These are phyloP conservation scores for Thymelicus lineola DNA, from an alignment of 2,888 invertebrate genomes.

Conservation along the genomic window DNA sequence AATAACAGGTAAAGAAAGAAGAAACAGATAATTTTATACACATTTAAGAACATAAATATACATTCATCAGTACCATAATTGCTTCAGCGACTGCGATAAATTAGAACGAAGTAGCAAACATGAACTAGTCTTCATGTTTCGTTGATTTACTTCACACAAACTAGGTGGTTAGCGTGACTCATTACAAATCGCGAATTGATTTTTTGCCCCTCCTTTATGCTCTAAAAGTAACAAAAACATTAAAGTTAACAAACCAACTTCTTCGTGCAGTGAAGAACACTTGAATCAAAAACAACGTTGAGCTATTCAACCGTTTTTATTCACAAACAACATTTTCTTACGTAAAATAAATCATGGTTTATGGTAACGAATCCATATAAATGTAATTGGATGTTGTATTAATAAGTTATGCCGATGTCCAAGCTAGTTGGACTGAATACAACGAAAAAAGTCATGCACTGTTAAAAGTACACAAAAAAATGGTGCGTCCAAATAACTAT, in stretches of 20 bases:
- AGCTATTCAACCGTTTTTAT: slow-evolving; percentile 20
- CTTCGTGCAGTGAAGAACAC: slow-evolving; percentile 26
- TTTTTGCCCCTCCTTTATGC: slow-evolving; percentile 30
- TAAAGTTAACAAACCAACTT: slow-evolving; percentile 18
- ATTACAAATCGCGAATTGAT: slow-evolving; percentile 37
- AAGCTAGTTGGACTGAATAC: too few species aligned
- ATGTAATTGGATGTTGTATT: slow-evolving; percentile 1
- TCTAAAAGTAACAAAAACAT: slow-evolving; percentile 25
- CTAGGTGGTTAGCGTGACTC: slow-evolving; percentile 31
- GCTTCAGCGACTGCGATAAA: neutral
- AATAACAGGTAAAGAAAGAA: too few species aligned
- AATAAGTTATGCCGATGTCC: neutral
- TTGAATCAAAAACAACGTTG: slow-evolving; percentile 25
- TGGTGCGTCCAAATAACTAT: too few species aligned
- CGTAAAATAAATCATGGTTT: neutral
- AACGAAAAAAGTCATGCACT: too few species aligned
- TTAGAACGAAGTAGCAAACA: neutral
- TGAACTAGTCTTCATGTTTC: slow-evolving; percentile 14
- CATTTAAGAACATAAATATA: too few species aligned
- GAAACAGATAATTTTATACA: too few species aligned
- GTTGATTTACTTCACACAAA: slow-evolving; percentile 26
- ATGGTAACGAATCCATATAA: neutral
- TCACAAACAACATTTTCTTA: slow-evolving; percentile 17
- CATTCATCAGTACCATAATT: too few species aligned
- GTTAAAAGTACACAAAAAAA: too few species aligned